These are phyloP conservation scores for Odontocerum albicorne DNA, from an alignment of 2,888 invertebrate species.

Conservation along the genomic window DNA sequence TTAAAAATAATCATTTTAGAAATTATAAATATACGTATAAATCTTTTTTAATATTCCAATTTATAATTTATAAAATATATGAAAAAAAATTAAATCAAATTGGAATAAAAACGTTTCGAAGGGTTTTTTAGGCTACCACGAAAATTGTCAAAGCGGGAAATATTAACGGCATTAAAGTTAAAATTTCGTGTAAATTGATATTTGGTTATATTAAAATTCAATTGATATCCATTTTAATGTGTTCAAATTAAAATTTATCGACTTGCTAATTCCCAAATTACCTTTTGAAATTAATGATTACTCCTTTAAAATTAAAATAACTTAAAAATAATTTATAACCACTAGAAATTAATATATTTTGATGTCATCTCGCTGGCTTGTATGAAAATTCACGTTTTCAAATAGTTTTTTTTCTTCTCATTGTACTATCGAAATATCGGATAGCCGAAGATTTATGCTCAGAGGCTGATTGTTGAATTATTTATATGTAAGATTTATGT, in stretches of 20 bases:
- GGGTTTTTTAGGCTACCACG: too few species aligned
- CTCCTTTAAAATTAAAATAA: conserved; percentile 16
- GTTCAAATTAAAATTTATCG: conserved; percentile 12
- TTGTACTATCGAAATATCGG: neutral
- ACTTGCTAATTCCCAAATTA: neutral
- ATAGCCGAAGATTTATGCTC: conserved; percentile 8
- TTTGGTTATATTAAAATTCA: conserved; percentile 19
- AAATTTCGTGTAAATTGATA: conserved; percentile 17
- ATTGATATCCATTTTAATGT: conserved; percentile 11
- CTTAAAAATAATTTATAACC: conserved; percentile 11
- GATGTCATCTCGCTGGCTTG: conserved; percentile 7
- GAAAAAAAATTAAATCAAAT: too few species aligned
- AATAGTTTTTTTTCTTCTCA: conserved; percentile 5
- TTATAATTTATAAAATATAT: too few species aligned
- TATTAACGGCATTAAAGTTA: too few species aligned
- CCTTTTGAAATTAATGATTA: conserved; percentile 7
- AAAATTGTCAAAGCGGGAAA: too few species aligned
- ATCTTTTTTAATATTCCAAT: too few species aligned
- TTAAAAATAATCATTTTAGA: too few species aligned
- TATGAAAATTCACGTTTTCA: conserved; percentile 17
- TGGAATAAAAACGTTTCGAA: too few species aligned
- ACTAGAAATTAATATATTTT: conserved; percentile 1
- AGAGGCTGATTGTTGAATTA: conserved; percentile 25
- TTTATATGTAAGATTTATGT: conserved; percentile 29
- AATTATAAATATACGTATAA: too few species aligned